Conservation (phyloP, 2,113 vertebrate genomes). For the Rhabdomys dilectus region DNA sequence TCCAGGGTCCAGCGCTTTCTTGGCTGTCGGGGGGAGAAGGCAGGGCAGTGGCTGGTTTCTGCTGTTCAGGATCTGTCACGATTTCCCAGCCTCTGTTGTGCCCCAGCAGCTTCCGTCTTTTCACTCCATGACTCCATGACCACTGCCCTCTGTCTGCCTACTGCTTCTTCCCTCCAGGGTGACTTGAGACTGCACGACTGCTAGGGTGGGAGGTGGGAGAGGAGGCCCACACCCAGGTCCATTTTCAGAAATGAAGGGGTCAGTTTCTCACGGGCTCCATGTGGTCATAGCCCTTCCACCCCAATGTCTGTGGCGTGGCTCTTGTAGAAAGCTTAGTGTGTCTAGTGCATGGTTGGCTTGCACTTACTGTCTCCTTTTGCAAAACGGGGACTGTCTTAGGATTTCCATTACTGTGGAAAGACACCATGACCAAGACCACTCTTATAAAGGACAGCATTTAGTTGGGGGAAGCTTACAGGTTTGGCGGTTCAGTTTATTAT, state of each 20-base stretch:
- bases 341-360: neutral
- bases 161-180: neutral
- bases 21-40: neutral
- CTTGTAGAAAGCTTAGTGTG: neutral
- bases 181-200: neutral
- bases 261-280: neutral
- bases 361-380: neutral
- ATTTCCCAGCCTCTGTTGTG: neutral
- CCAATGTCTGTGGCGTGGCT: neutral
- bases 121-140: fast-evolving
- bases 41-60: neutral
- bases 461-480: too few species aligned
- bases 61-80: neutral
- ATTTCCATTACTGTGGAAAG: too few species aligned
- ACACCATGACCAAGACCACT: too few species aligned
- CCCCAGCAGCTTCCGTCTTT: neutral
- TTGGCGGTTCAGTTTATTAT: too few species aligned
- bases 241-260: neutral
- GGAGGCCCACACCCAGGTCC: neutral
- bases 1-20: neutral
- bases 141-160: neutral
- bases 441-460: too few species aligned
- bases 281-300: neutral
- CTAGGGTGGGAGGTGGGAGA: neutral
- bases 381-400: neutral